Conservation (phyloP, 1,140 invertebrate species). For the Papilio helenus region DNA sequence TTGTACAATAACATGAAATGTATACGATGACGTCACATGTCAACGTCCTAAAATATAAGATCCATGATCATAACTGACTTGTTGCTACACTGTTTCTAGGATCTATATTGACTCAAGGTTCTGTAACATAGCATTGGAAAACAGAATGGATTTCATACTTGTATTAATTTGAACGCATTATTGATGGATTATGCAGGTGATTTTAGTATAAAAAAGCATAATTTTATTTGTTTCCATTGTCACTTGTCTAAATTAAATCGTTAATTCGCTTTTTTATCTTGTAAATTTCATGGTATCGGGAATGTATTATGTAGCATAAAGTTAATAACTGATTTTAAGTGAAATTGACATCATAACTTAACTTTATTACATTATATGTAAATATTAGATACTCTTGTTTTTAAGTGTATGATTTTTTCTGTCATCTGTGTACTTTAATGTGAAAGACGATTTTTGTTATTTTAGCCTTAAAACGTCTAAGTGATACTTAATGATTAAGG, state of each 20-base stretch:
- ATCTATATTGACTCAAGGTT: no score
- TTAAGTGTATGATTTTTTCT: constrained; percentile 38
- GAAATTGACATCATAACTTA: background rate
- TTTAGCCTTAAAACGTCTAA: constrained; percentile 44
- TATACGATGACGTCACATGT: background rate
- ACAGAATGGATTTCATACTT: no score
- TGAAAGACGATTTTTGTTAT: constrained; percentile 52
- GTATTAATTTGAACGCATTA: no score
- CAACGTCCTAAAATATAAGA: background rate
- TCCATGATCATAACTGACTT: background rate
- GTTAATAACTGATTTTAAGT: background rate
- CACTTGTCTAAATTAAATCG: background rate
- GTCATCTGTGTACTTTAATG: constrained; percentile 32
- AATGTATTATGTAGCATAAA: background rate
- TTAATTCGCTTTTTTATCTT: background rate
- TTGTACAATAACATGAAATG: background rate
- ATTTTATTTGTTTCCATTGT: background rate
- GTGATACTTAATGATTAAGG: constrained; percentile 48
- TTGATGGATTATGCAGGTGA: no score
- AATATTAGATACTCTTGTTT: constrained; percentile 32
- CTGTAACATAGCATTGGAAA: no score
- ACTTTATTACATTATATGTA: constrained; percentile 33
- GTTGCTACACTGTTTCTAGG: no score
- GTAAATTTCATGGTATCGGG: background rate
- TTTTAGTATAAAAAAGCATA: background rate